Base-by-base conservation (phyloP, 2,888 invertebrate genomes). In the Spisula subtruncata region DNA sequence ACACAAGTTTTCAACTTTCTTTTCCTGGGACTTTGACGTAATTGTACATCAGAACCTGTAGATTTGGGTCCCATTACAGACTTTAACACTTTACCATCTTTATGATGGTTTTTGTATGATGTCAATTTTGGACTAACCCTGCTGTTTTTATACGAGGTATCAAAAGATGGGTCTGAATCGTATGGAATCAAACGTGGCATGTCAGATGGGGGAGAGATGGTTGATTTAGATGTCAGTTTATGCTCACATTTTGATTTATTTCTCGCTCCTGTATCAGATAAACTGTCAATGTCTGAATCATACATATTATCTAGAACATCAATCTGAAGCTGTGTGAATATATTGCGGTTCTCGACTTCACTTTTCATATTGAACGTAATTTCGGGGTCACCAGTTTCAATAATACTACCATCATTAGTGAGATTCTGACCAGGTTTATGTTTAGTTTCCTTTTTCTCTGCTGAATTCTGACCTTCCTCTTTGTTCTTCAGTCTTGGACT, bases 401-500 rank as follows among this genome's bases (percentile, higher is more conserved):
- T 51, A 25, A 84, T 25, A 51, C 60, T 81, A 1, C 81, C 71
- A 48, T 84, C 83, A 29, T 35, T 51, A 48, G 41, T 85, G 82
- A 88, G 60, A 87, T 83, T 91, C 60, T 54, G 29, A 32, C 87
- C 75, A 60, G 86, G 54, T 51, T 83, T 81, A 48, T 81, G 56
- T 8, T 48, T 51, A 41, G 10, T 14, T 25, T 81, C 66, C 29
- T 79, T 66, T n/a, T 85, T 81, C 32, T 41, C 29, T 12, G 20
- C 29, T 0, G 20, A 18, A 41, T 48, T 79, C 25, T 86, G 84
- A 32, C 71, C 80, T 25, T 20, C 41, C 46, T 89, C 81, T 86
- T 87, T 92, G 75, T 56, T 85, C 81, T 60, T 85, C 5, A 94
- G 85, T 85, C 94, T 88, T n/a, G 94, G 93, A 90, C 94, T 94